Base-by-base conservation (phyloP, 1,140 invertebrate genomes). In the Homalodisca vitripennis region DNA sequence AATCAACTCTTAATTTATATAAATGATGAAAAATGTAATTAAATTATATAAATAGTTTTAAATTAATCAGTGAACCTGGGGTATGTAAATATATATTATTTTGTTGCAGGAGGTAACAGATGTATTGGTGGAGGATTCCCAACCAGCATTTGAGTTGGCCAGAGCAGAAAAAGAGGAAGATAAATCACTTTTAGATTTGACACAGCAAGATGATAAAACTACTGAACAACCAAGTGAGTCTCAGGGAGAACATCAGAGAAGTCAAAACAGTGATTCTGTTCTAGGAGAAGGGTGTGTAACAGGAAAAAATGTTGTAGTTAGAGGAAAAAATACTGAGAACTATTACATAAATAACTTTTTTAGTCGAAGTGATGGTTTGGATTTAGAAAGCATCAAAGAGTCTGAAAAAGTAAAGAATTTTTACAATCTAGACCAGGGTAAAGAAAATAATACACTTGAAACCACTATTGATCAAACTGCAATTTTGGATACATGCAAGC, bases 181-280 rank as follows among this genome's bases (percentile, higher is more conserved):
- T 30, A 60, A 60, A 30, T 26, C 55, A 12, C 27, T 60, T 27
- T 30, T 60, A 60, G 55, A 60, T 60, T 30, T 60, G 24, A 60
- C 55, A 2, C 55, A 60, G 24, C 55, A 60, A 27, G 55, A 60
- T 3, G 55, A 26, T 3, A 60, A 60, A 60, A 10, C 34, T 10
- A 41, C 34, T 10, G 17, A 17, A 10, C 34, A 41, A 6, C 17
- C 34, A 10, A 17, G 17, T 17, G 34, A 41, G 17, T 41, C 34
- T 41, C 34, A 41, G 17, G 34, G 6, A 10, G 34, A 41, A 41
- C 6, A 6, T 41, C 34, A 41, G 34, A 41, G 6, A 10, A 17
- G 6, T 10, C 6, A 41, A 10, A 41, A 41, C 34, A 41, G 17
- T 41, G 34, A 41, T 17, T 41, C 34, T 41, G 34, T 6, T 10